Evolutionary conservation across 2,797 vertebrate genomes (phyloP), one percentile per base, ranked within the genome.

Genomic region (Clarias fuscus): DNA sequence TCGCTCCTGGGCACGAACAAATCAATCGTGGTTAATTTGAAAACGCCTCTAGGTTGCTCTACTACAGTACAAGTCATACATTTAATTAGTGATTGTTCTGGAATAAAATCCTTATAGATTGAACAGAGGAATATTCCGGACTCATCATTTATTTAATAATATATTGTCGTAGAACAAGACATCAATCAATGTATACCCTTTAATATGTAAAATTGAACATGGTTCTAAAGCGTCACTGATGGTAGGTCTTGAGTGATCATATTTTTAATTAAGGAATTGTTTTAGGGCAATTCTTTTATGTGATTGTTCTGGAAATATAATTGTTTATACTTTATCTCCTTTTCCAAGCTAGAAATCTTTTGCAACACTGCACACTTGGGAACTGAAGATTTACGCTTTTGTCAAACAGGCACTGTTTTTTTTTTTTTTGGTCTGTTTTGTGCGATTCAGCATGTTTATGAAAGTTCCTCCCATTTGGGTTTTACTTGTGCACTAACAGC

Each of bases 371-470:
- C 90, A 87, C 91, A 90, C 88, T 87, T 84, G 82, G 90, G 89
- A 90, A 92, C 91, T 93, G 92, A 92, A 94, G 94, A 94, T 95
- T 94, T 93, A 90, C 90, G 90, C 68, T 86, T 94, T 93, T 93
- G 91, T 93, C 92, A 93, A 92, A 90, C 92, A 91, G 61, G 90
- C 92, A 93, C 91, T 91, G 86, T 93, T 93, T 93, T 91, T 91
- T 93, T 92, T 43, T 8, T 33, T 22, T 70, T 5, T 61, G 77
- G 64, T 22, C 8, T 40, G 22, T 80, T 80, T 79, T 80, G 48
- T 24, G 13, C 93, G 89, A 86, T 92, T 95, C 94, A 95, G 94
- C 94, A 93, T 93, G 91, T 94, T 95, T 93, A 91, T 89, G 84
- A 90, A 93, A 93, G 91, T 94, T 94, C 83, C 85, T 91, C 91